Percentiles rank a stretch among this genome's conserved stretches.
phyloP scores from a whole-genome alignment of 2,888 invertebrate species.

The Apotomis betuletana region DNA sequence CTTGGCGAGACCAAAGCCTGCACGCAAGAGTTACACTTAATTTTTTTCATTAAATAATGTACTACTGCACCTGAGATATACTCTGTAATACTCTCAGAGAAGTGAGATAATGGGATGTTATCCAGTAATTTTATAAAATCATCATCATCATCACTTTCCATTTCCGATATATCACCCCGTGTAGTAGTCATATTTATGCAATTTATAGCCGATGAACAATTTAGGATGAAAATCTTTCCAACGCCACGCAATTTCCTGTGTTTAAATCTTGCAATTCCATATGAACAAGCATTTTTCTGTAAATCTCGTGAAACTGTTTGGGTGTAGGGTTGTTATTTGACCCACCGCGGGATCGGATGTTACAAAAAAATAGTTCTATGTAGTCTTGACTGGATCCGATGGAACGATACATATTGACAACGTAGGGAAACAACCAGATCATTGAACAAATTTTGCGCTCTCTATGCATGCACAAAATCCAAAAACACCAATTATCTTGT shows the following conservation, averaged over 20 bases:
- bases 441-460: not conserved
- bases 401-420: not conserved
- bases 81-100: slow-evolving; percentile 28
- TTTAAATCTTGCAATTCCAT: slow-evolving; percentile 2
- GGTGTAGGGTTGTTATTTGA: slow-evolving; percentile 8
- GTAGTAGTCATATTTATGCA: not conserved
- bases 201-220: slow-evolving; percentile 7
- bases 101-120: slow-evolving; percentile 24
- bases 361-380: slow-evolving; percentile 1
- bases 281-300: slow-evolving; percentile 4
- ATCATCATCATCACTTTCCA: no score
- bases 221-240: not conserved
- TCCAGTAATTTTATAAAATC: not conserved
- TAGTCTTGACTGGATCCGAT: not conserved
- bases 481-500: not conserved
- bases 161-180: no score
- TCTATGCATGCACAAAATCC: slow-evolving; percentile 13
- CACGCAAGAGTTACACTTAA: slow-evolving; percentile 33
- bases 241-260: slow-evolving; percentile 4
- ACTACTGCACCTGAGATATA: slow-evolving; percentile 34
- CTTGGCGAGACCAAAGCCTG: slow-evolving; percentile 26
- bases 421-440: not conserved
- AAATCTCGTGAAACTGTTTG: slow-evolving; percentile 5
- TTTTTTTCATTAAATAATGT: slow-evolving; percentile 21
- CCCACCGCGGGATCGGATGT: not conserved